A percentile compares a stretch with the other conserved stretches of the same genome.
phyloP scores from a whole-genome alignment of 2,888 invertebrate genomes.

The Melieria picta region DNA sequence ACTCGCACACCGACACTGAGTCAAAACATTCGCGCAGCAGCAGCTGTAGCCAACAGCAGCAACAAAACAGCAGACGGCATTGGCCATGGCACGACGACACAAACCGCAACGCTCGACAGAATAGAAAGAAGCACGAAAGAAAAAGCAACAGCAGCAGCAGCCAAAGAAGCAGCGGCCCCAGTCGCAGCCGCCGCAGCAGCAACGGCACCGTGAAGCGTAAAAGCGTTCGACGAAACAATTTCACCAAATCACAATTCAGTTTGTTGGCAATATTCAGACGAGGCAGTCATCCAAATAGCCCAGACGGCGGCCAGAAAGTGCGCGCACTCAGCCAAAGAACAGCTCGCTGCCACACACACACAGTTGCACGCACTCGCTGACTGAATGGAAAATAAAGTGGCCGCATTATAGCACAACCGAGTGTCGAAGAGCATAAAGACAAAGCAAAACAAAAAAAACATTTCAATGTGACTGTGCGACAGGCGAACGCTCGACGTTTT shows the following conservation, averaged over 20 bases:
- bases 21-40: neutral
- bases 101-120: neutral
- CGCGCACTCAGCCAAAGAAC: conserved; percentile 31
- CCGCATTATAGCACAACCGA: too few species aligned
- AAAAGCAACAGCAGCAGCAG: conserved; percentile 19
- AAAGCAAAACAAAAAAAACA: neutral
- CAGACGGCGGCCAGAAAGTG: conserved; percentile 16
- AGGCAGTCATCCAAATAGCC: conserved; percentile 43
- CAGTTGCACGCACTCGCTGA: neutral
- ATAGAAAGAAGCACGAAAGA: neutral
- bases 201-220: neutral
- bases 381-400: neutral
- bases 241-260: conserved; percentile 51
- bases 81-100: neutral
- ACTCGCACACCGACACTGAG: neutral
- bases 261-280: conserved; percentile 60
- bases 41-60: too few species aligned
- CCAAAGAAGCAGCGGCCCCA: conserved; percentile 18
- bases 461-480: too few species aligned
- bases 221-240: conserved; percentile 46
- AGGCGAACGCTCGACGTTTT: too few species aligned
- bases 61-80: too few species aligned
- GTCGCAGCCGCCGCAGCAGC: conserved; percentile 19
- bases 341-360: neutral
- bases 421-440: neutral